These are phyloP conservation scores for Ormyrus thymus DNA, from an alignment of 2,888 invertebrate species.

Conservation along the genomic window DNA sequence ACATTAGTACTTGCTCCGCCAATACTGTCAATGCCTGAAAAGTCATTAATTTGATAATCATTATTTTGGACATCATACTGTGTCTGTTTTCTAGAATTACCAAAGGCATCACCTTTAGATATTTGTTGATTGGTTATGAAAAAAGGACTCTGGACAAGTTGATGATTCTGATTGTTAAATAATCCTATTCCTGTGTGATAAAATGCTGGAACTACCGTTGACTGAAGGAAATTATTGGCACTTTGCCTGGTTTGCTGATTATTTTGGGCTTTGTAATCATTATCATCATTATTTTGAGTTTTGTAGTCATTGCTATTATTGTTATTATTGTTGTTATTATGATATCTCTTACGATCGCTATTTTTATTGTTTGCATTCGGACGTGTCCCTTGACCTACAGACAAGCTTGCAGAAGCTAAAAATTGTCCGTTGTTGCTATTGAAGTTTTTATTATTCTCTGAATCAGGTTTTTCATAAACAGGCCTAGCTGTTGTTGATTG, in stretches of 20 bases:
- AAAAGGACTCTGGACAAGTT: slow-evolving; percentile 55
- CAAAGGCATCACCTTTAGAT: slow-evolving; percentile 63
- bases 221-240: slow-evolving; percentile 57
- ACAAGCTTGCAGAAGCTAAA: slow-evolving; percentile 65
- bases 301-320: slow-evolving; percentile 16
- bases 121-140: slow-evolving; percentile 59
- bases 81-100: slow-evolving; percentile 65
- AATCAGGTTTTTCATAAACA: slow-evolving; percentile 56
- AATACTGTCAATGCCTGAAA: slow-evolving; percentile 60
- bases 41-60: slow-evolving; percentile 58
- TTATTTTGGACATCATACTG: slow-evolving; percentile 64
- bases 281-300: slow-evolving; percentile 46
- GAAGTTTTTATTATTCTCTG: slow-evolving; percentile 56
- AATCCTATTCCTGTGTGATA: slow-evolving; percentile 62
- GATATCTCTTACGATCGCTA: background rate
- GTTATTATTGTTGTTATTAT: slow-evolving; percentile 28
- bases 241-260: slow-evolving; percentile 55
- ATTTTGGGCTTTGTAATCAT: slow-evolving; percentile 57
- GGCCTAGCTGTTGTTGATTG: slow-evolving; percentile 54
- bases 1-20: slow-evolving; percentile 64
- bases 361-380: slow-evolving; percentile 21
- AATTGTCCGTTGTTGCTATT: slow-evolving; percentile 59
- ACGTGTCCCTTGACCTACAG: slow-evolving; percentile 62
- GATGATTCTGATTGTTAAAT: slow-evolving; percentile 61
- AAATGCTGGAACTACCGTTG: slow-evolving; percentile 64